Evolutionary conservation across 2,113 vertebrate species (phyloP), one percentile per base, ranked within the genome.

Genomic region (Onychostruthus taczanowskii): DNA sequence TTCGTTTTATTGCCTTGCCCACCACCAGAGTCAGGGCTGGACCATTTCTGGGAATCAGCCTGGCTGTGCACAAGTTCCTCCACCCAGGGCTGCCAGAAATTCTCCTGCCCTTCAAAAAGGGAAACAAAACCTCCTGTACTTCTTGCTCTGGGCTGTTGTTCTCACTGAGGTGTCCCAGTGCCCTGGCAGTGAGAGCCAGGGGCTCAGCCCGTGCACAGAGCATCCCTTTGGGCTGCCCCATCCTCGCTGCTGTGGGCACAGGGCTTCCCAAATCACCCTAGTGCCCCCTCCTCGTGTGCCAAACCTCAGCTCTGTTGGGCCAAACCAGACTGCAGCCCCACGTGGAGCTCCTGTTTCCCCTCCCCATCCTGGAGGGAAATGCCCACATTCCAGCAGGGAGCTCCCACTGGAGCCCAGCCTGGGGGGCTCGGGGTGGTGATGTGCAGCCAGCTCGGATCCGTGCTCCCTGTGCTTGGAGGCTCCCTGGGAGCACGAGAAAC

Each of bases 371-470:
- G 17, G 24, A 3, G 10, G 69, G 43, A 1, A 0, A 6, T 84
- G 39, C 10, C n/a, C 1, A 16, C 6, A 0, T 0, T 18, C 50
- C 27, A 2, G 44, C 1, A 5, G 17, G 59, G 49, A 52, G 24
- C 8, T 76, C 44, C 49, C 0, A 0, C 23, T 9, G 50, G 5
- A 3, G 3, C 7, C 31, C 0, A 1, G 41, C 33, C 67, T 0
- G 0, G 0, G 6, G 83, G 56, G 46, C 64, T 87, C 0, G 0
- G 61, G 21, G 47, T 1, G 4, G 27, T 35, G 91, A 43, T 0
- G 5, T 9, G 39, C 7, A 37, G 58, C 33, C 1, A 0, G 68
- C 17, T 1, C 0, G 2, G 7, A 63, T 62, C 83, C 50, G 1
- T 3, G 18, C 43, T 91, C 77, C 86, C 82, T 27, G 47, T 0